Evolutionary conservation across 1,140 invertebrate genomes (phyloP).

Genomic region (Drosophila burlai): DNA sequence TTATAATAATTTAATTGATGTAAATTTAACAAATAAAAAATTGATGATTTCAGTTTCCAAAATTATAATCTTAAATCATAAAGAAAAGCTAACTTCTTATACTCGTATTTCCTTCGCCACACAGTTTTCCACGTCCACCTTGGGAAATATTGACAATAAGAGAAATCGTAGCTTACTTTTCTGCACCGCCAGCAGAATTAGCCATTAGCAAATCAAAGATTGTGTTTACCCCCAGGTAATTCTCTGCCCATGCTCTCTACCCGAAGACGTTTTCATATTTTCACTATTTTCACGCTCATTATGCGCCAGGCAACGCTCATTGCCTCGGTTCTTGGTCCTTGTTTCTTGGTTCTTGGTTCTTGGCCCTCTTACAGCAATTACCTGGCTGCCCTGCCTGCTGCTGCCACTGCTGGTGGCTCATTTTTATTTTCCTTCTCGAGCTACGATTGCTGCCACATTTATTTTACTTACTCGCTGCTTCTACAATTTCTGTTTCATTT

Average conservation of each 20-base stretch:
- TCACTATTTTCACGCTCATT: constrained; percentile 81
- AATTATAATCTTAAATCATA: neutral
- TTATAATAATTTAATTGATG: neutral
- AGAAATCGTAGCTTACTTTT: constrained; percentile 33
- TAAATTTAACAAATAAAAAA: too few species aligned
- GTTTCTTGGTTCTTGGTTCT: constrained; percentile 3
- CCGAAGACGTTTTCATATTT: constrained; percentile 69
- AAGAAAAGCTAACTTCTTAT: neutral
- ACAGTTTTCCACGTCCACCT: neutral
- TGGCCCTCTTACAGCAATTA: constrained; percentile 72
- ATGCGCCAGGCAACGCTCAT: constrained; percentile 62
- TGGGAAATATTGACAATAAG: constrained; percentile 15
- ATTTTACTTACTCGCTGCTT: constrained; percentile 67
- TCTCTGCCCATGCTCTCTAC: constrained; percentile 15
- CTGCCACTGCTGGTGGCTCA: constrained; percentile 46
- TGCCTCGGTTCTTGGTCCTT: constrained; percentile 37
- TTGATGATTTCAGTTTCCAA: neutral
- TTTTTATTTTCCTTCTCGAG: constrained; percentile 53
- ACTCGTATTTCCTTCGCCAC: neutral
- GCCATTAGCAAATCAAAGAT: constrained; percentile 62
- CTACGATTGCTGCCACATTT: constrained; percentile 58
- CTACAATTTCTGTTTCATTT: constrained; percentile 33
- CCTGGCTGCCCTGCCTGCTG: constrained; percentile 49
- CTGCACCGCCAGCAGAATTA: constrained; percentile 29
- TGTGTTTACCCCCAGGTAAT: constrained; percentile 32